These are phyloP conservation scores for Tympanuchus pallidicinctus DNA, from an alignment of 2,113 vertebrate genomes.

Conservation along the genomic window DNA sequence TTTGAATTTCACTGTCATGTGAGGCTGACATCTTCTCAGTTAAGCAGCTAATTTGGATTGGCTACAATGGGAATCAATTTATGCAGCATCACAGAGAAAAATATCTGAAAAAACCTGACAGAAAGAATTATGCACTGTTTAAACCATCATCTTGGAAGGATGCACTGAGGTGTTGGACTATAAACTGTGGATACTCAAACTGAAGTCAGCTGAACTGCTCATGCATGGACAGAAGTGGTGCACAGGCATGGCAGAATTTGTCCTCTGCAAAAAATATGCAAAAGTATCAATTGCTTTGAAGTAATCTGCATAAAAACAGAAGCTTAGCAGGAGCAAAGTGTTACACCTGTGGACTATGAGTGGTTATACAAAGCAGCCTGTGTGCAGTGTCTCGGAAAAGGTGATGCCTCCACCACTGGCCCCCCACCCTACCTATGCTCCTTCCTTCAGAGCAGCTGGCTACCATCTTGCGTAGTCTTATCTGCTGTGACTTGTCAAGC, in stretches of 20 bases:
- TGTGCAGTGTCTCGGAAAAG: not conserved
- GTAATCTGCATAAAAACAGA: not conserved
- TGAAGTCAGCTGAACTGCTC: accelerated
- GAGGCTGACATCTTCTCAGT: not conserved
- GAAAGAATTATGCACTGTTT: not conserved
- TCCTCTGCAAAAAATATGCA: not conserved
- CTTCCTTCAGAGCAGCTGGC: conserved; percentile 47
- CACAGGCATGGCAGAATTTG: not conserved
- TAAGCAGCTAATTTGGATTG: not conserved
- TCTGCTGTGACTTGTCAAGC: conserved; percentile 59
- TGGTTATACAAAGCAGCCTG: accelerated
- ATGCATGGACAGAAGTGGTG: accelerated
- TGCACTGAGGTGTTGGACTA: not conserved
- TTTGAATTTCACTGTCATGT: not conserved
- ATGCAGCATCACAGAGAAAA: not conserved
- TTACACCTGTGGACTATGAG: accelerated
- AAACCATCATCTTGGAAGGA: not conserved
- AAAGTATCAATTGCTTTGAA: not conserved
- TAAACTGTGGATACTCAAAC: accelerated
- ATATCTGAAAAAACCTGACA: not conserved
- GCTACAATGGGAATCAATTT: not conserved
- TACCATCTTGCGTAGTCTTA: conserved; percentile 60
- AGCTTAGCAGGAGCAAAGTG: not conserved
- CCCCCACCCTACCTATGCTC: not conserved
- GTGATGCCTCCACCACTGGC: not conserved